Evolutionary conservation across 2,113 vertebrate genomes (phyloP).

Genomic region (Psophia crepitans): DNA sequence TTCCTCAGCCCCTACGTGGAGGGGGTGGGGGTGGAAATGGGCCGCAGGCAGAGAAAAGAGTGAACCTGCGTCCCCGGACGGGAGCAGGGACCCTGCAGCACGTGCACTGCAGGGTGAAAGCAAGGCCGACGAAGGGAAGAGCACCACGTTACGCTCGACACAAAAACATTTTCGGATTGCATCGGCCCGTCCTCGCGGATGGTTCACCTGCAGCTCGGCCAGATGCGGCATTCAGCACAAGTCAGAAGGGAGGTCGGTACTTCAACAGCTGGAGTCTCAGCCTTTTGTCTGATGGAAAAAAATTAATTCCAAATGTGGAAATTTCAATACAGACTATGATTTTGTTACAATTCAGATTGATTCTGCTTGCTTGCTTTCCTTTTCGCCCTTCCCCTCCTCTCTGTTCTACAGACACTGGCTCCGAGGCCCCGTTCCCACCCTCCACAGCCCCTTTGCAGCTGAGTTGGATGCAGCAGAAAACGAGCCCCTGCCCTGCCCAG

Average conservation of each 20-base stretch:
- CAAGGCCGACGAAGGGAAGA: not conserved
- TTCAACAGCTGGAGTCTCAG: not conserved
- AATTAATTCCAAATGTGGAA: slow-evolving; percentile 42
- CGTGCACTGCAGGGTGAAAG: not conserved
- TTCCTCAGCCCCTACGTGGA: not conserved
- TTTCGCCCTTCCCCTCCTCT: not conserved
- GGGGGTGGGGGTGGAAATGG: not conserved
- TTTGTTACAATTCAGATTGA: not conserved
- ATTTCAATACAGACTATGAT: not conserved
- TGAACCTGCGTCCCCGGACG: not conserved
- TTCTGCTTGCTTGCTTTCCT: not conserved
- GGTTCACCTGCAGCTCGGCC: not conserved
- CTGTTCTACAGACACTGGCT: not conserved
- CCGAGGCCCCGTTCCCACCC: not conserved
- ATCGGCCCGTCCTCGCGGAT: not conserved
- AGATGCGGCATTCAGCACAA: not conserved
- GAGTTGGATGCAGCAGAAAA: not conserved
- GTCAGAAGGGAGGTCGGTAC: not conserved
- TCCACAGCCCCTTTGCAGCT: not conserved
- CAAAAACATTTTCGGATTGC: not conserved
- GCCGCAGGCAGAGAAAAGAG: not conserved
- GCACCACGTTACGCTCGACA: not conserved
- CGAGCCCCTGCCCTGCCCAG: not conserved
- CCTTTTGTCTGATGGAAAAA: not conserved
- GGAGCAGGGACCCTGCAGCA: not conserved